These are phyloP conservation scores for Gnathonemus echidnorhynchus DNA, from an alignment of 2,113 vertebrate species.

Conservation along the genomic window DNA sequence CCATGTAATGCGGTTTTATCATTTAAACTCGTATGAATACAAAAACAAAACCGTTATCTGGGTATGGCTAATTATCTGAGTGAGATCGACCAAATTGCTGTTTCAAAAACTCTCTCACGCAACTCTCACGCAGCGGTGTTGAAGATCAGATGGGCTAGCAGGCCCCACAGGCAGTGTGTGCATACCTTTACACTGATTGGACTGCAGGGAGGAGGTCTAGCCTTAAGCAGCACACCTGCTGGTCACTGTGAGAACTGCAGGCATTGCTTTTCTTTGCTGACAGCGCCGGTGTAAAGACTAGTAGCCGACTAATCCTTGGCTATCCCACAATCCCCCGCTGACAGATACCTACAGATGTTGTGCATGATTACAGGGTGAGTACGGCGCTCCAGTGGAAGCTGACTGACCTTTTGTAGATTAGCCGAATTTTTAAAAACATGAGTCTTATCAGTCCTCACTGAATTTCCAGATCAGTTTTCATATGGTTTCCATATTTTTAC, in stretches of 20 bases:
- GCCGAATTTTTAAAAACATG: slow-evolving; percentile 15
- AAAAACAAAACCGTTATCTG: background rate
- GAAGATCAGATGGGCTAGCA: background rate
- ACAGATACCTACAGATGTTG: slow-evolving; percentile 49
- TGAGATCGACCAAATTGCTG: background rate
- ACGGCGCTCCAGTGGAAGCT: background rate
- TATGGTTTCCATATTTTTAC: background rate
- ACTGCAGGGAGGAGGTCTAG: no score
- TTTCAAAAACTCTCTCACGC: background rate
- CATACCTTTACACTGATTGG: background rate
- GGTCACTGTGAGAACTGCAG: background rate
- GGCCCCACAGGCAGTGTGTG: background rate
- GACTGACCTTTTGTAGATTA: slow-evolving; percentile 27
- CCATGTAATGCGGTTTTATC: background rate
- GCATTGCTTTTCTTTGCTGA: slow-evolving; percentile 19
- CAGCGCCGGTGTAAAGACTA: slow-evolving; percentile 42
- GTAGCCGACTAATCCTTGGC: slow-evolving; percentile 45
- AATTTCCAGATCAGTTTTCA: background rate
- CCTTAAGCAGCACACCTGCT: background rate
- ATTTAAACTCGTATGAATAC: background rate
- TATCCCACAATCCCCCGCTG: slow-evolving; percentile 44
- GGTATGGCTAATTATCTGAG: background rate
- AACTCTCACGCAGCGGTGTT: background rate
- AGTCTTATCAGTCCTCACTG: background rate
- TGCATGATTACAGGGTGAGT: slow-evolving; percentile 32